Evolutionary conservation across 2,113 vertebrate genomes (phyloP).

Genomic region (Columba livia): DNA sequence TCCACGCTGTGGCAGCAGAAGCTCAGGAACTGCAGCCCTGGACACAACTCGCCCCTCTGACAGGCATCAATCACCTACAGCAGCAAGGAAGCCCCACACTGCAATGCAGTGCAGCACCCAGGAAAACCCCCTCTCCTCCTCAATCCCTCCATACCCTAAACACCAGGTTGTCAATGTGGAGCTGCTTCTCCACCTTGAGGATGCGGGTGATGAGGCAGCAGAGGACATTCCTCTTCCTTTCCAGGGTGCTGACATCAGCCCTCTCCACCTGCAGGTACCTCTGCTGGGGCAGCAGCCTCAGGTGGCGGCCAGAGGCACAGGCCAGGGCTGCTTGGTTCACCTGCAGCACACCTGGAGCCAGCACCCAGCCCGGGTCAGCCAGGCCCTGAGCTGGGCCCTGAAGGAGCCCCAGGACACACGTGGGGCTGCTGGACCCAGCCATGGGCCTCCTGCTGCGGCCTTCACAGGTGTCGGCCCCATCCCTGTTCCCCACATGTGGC

Average conservation of each 20-base stretch:
- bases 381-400: neutral
- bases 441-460: neutral
- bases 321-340: constrained; percentile 73
- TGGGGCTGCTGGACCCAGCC: neutral
- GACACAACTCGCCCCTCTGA: constrained; percentile 77
- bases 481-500: rapidly evolving
- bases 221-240: constrained; percentile 90
- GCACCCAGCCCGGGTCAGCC: neutral
- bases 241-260: constrained; percentile 82
- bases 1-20: constrained; percentile 87
- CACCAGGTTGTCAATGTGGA: constrained; percentile 92
- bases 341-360: constrained; percentile 77
- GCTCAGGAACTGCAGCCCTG: constrained; percentile 45
- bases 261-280: constrained; percentile 86
- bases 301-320: constrained; percentile 9
- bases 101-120: neutral
- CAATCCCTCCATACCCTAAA: constrained; percentile 78
- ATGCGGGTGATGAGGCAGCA: constrained; percentile 89
- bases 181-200: constrained; percentile 90
- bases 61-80: constrained; percentile 88
- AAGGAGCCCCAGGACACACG: neutral
- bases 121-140: neutral
- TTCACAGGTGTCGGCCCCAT: neutral
- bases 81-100: neutral
- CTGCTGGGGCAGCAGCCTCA: constrained; percentile 86